Percentiles rank a stretch among this genome's conserved stretches.
Evolutionary conservation across 2,797 vertebrate genomes (phyloP).

Genomic region (Buphagus erythrorhynchus): DNA sequence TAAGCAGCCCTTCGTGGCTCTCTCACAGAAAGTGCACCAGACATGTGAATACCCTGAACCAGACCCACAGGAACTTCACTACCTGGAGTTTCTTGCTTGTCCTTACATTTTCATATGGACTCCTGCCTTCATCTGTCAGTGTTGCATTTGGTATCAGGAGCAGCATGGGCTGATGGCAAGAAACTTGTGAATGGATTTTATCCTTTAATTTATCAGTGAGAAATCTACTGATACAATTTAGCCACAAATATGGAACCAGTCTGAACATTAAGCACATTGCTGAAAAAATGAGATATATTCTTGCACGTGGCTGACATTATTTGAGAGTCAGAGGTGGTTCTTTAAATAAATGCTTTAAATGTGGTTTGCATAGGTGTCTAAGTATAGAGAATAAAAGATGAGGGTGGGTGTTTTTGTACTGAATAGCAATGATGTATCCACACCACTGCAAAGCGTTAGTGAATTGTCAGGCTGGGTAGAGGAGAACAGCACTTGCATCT

Average conservation of each 20-base stretch:
- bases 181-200: neutral
- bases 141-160: neutral
- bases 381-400: neutral
- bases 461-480: neutral
- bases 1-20: neutral
- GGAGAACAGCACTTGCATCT: neutral
- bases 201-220: neutral
- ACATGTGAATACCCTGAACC: neutral
- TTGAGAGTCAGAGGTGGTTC: neutral
- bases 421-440: neutral
- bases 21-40: neutral
- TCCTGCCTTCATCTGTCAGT: neutral
- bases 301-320: neutral
- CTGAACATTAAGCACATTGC: neutral
- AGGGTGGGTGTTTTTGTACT: neutral
- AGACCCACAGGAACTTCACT: neutral
- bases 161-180: neutral
- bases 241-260: neutral
- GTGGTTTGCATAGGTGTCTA: neutral
- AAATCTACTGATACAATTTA: neutral
- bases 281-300: neutral
- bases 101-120: neutral
- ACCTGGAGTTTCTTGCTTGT: neutral
- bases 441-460: neutral
- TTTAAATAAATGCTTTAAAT: constrained; percentile 1